Conservation (phyloP, 2,113 vertebrate genomes). For the Smithornis capensis region DNA sequence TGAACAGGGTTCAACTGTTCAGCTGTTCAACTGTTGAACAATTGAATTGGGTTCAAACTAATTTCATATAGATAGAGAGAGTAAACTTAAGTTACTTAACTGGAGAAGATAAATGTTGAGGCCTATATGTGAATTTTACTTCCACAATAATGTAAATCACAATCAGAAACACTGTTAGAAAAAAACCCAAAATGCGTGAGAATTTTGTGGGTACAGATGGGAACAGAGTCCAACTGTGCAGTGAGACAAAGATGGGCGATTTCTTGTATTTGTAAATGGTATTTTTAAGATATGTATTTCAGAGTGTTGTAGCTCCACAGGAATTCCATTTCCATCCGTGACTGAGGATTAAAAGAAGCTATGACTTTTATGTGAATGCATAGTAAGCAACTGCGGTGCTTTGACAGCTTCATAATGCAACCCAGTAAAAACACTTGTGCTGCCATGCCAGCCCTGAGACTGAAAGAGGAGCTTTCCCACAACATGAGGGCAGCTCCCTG, state of each 20-base stretch:
- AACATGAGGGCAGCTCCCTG: neutral
- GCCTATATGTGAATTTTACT: neutral
- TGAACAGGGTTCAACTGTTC: too few relatives aligned
- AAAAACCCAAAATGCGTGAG: neutral
- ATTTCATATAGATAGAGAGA: neutral
- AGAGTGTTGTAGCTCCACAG: neutral
- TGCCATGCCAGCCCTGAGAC: neutral
- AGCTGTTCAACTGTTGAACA: too few relatives aligned
- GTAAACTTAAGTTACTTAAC: neutral
- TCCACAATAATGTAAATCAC: neutral
- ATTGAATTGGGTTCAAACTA: neutral
- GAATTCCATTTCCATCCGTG: neutral
- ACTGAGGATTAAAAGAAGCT: neutral
- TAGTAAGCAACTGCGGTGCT: neutral
- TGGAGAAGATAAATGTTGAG: neutral
- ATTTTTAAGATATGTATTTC: neutral
- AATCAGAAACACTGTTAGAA: neutral
- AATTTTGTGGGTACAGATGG: neutral
- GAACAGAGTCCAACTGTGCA: neutral
- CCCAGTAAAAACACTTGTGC: neutral
- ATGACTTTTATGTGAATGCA: neutral
- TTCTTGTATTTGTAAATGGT: neutral
- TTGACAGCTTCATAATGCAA: neutral
- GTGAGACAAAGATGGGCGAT: neutral
- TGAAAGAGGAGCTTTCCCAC: neutral